phyloP scores from a whole-genome alignment of 64 coral and sea anemone species.

The Pocillopora verrucosa region DNA sequence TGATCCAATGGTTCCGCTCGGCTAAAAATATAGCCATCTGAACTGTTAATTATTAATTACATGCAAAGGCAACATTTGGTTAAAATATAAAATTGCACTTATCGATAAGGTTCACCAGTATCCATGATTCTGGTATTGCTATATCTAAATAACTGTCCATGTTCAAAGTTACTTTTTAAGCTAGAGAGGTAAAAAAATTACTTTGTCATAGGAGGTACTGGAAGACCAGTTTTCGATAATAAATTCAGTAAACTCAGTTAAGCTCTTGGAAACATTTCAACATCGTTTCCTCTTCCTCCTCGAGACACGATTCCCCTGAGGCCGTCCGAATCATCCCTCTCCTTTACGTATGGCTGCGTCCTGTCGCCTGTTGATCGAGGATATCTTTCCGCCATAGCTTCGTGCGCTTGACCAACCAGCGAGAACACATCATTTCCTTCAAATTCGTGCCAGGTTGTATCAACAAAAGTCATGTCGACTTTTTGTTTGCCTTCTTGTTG shows the following conservation, averaged over 20 bases:
- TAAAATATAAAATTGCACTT: too few species aligned
- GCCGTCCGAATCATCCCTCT: neutral
- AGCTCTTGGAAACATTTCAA: slow-evolving; percentile 59
- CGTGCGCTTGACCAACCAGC: slow-evolving; percentile 57
- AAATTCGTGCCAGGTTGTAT: slow-evolving; percentile 70
- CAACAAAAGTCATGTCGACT: slow-evolving; percentile 73
- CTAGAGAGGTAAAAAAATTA: too few species aligned
- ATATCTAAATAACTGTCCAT: too few species aligned
- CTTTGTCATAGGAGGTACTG: too few species aligned
- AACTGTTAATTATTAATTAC: too few species aligned
- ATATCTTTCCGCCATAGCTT: slow-evolving; percentile 75
- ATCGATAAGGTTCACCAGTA: too few species aligned
- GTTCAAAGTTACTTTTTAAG: too few species aligned
- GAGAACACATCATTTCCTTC: slow-evolving; percentile 52
- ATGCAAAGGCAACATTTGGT: too few species aligned
- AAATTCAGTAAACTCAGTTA: neutral
- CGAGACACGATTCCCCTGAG: neutral
- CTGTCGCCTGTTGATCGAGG: slow-evolving; percentile 87
- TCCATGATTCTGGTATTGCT: too few species aligned
- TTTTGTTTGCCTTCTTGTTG: slow-evolving; percentile 73
- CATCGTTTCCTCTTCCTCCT: neutral
- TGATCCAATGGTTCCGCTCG: too few species aligned
- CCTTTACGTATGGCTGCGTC: slow-evolving; percentile 75
- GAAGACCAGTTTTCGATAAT: too few species aligned
- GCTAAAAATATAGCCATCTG: too few species aligned